These are phyloP conservation scores for Zaprionus tsacasi DNA, from an alignment of 1,140 invertebrate species.

Conservation along the genomic window DNA sequence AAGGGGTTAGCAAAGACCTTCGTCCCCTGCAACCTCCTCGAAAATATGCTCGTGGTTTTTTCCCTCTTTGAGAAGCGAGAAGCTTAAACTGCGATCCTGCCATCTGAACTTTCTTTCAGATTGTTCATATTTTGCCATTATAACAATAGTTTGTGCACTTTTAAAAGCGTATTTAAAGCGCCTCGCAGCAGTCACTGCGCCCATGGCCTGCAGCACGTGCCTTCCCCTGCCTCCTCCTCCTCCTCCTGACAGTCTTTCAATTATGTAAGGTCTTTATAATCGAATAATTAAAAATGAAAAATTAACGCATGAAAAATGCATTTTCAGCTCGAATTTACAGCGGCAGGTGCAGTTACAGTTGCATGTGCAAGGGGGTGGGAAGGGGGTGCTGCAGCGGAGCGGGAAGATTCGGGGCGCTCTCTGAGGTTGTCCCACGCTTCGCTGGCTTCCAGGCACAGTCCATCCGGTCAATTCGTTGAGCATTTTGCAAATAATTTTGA, in stretches of 20 bases:
- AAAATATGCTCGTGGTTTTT: slow-evolving; percentile 8
- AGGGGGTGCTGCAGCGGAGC: too few relatives aligned
- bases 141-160: slow-evolving; percentile 24
- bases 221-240: slow-evolving; percentile 19
- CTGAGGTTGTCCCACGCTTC: background rate
- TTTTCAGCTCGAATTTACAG: slow-evolving; percentile 72
- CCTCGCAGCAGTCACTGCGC: background rate
- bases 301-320: slow-evolving; percentile 81
- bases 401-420: background rate
- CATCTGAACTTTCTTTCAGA: background rate
- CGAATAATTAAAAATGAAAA: slow-evolving; percentile 82
- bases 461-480: slow-evolving; percentile 21
- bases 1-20: background rate
- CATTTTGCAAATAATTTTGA: background rate
- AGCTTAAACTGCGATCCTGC: background rate
- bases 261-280: slow-evolving; percentile 80
- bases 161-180: slow-evolving; percentile 32
- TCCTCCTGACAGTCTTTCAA: slow-evolving; percentile 58
- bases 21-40: too few relatives aligned
- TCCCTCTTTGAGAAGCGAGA: slow-evolving; percentile 22
- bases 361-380: background rate
- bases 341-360: slow-evolving; percentile 27
- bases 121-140: slow-evolving; percentile 2
- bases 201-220: background rate
- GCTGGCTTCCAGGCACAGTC: slow-evolving; percentile 23